phyloP scores from a whole-genome alignment of 1,140 invertebrate genomes.

The Lasaia peninsularis region DNA sequence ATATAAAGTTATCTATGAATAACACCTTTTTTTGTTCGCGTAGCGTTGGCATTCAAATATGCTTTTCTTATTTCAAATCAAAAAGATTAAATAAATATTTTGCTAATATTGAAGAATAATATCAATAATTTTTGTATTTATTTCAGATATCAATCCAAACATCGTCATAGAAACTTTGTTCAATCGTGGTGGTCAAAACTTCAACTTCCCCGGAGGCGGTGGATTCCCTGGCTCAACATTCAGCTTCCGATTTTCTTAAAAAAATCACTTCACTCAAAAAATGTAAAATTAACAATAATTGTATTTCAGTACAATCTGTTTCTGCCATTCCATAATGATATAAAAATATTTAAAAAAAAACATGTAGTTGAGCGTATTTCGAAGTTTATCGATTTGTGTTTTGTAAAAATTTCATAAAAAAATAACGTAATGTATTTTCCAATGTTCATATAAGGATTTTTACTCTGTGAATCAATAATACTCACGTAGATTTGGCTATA shows the following conservation, averaged over 20 bases:
- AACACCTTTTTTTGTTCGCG: too few species aligned
- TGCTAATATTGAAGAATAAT: too few species aligned
- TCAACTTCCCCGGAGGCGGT: constrained; percentile 66
- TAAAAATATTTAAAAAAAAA: not conserved
- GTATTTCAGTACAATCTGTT: constrained; percentile 8
- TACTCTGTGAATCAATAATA: too few species aligned
- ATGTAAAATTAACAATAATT: constrained; percentile 1
- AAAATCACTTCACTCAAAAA: constrained; percentile 6
- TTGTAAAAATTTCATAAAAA: not conserved
- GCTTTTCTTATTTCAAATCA: too few species aligned
- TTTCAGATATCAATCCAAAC: constrained; percentile 86
- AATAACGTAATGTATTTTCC: too few species aligned
- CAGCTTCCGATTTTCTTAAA: constrained; percentile 83
- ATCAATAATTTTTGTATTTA: constrained; percentile 33
- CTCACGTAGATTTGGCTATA: too few species aligned
- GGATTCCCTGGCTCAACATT: constrained; percentile 79
- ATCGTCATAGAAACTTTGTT: constrained; percentile 90
- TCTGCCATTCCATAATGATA: constrained; percentile 11
- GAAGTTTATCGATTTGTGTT: constrained; percentile 6
- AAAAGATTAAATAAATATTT: too few species aligned
- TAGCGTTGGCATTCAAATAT: too few species aligned
- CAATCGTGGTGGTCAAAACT: constrained; percentile 72
- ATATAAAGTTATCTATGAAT: too few species aligned
- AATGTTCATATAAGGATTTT: too few species aligned
- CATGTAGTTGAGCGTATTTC: not conserved